Percentiles rank a stretch among this genome's conserved stretches.
These are phyloP conservation scores for Pangasius macronema DNA, from an alignment of 2,797 vertebrate species.

Conservation along the genomic window DNA sequence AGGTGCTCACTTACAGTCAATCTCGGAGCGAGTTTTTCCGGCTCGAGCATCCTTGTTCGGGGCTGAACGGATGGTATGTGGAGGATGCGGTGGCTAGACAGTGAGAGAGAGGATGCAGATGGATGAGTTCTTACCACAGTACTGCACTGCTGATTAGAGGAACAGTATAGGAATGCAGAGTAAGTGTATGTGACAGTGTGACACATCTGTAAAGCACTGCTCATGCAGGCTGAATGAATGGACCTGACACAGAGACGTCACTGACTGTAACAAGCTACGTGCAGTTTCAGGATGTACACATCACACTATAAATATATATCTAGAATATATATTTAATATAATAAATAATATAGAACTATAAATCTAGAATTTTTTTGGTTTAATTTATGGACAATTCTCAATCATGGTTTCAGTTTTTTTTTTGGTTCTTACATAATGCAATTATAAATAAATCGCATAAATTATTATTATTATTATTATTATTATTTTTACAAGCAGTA, in stretches of 20 bases:
- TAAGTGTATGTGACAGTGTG: not conserved
- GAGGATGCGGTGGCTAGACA: constrained; percentile 81
- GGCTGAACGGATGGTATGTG: constrained; percentile 95
- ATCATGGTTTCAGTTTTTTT: no score
- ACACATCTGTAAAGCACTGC: not conserved
- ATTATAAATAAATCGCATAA: no score
- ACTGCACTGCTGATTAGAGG: not conserved
- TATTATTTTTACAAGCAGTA: no score
- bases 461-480: no score
- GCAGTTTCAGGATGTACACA: not conserved
- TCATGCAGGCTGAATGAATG: constrained; percentile 11
- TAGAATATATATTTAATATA: no score
- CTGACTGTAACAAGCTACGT: constrained; percentile 52
- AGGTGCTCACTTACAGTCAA: constrained; percentile 85
- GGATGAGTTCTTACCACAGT: not conserved
- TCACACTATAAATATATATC: not conserved
- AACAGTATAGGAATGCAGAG: not conserved
- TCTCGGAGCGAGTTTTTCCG: constrained; percentile 91
- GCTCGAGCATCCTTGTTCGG: constrained; percentile 83
- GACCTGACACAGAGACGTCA: constrained; percentile 51
- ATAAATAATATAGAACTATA: no score
- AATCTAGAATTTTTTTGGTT: no score
- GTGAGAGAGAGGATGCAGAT: not conserved
- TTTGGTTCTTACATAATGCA: no score
- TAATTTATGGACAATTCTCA: no score